Percentiles rank a stretch among this genome's conserved stretches.
Evolutionary conservation across 2,888 invertebrate species (phyloP).

Genomic region (Ectobius pallidus): DNA sequence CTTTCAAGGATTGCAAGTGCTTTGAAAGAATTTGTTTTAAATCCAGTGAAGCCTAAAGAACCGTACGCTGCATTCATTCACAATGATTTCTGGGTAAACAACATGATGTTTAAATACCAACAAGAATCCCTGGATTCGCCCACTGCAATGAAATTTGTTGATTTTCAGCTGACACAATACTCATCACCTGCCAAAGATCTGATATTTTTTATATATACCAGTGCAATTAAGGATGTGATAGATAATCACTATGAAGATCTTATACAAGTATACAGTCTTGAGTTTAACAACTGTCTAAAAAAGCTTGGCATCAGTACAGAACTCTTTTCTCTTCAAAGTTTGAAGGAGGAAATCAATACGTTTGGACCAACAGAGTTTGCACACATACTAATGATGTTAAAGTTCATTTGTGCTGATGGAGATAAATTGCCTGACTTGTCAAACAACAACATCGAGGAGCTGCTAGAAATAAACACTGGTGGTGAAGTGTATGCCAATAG

Average conservation of each 20-base stretch:
- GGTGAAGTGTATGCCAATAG: constrained; percentile 9
- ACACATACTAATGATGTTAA: constrained; percentile 59
- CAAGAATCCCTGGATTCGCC: constrained; percentile 45
- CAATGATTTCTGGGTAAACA: constrained; percentile 67
- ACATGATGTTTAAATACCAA: constrained; percentile 62
- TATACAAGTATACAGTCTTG: constrained; percentile 59
- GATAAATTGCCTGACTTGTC: constrained; percentile 19
- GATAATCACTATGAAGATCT: constrained; percentile 58
- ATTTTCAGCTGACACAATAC: constrained; percentile 63
- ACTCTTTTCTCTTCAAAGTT: constrained; percentile 53
- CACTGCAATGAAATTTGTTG: constrained; percentile 61
- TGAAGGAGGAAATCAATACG: constrained; percentile 55
- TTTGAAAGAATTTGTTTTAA: not conserved
- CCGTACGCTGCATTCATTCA: constrained; percentile 62
- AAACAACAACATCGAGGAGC: not conserved
- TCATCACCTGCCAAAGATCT: constrained; percentile 61
- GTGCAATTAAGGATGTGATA: constrained; percentile 56
- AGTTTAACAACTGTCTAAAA: constrained; percentile 55
- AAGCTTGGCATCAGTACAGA: constrained; percentile 54
- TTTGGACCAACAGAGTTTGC: constrained; percentile 56
- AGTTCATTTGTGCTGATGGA: constrained; percentile 52
- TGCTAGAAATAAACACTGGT: not conserved
- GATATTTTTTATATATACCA: constrained; percentile 63
- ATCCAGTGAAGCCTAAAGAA: constrained; percentile 46
- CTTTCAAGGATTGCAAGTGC: constrained; percentile 36